Base-by-base conservation (phyloP, 1,140 invertebrate species). In the Chionoecetes opilio region DNA sequence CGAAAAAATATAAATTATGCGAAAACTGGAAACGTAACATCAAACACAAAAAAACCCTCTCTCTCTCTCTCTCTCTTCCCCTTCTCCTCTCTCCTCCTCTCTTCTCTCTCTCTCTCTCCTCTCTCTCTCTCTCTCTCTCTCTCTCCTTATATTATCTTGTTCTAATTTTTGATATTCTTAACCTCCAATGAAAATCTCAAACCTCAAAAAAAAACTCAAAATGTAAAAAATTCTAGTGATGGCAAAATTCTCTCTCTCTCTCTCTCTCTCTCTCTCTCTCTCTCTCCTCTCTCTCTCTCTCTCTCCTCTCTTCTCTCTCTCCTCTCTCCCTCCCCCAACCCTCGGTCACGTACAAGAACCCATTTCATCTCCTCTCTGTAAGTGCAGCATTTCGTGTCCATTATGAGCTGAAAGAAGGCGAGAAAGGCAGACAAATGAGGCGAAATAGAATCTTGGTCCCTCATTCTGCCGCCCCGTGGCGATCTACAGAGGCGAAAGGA, bases 351-450 rank as follows among this genome's bases (percentile, higher is more conserved):
- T 75, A 75, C 63, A 75, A 75, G 63, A 75, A 17, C 21, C 63
- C 63, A 11, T 75, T 75, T 75, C 63, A 75, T 26, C 63, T 75
- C 63, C 63, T 75, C 63, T n/a, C 63, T 75, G 63, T 75, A 75
- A 75, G 63, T 75, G 63, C 63, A 75, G 63, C 63, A 75, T 75
- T 75, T 75, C 63, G 63, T 26, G 63, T 75, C 63, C 63, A 75
- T 75, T 75, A 75, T 75, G 63, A 75, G 63, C 63, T 6, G 63
- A 75, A 75, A 75, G 63, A 75, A 75, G 63, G 21, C 63, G 63
- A 75, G 21, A 75, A 75, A 75, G 63, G 63, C 63, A 75, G 63
- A 75, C 63, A 75, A 75, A 75, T 75, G 63, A 75, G 63, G 21
- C 63, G 21, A 75, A 75, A 75, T 75, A 75, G 63, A 75, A 75